Conservation (phyloP, 1,140 invertebrate species). For the Drosophila tani region DNA sequence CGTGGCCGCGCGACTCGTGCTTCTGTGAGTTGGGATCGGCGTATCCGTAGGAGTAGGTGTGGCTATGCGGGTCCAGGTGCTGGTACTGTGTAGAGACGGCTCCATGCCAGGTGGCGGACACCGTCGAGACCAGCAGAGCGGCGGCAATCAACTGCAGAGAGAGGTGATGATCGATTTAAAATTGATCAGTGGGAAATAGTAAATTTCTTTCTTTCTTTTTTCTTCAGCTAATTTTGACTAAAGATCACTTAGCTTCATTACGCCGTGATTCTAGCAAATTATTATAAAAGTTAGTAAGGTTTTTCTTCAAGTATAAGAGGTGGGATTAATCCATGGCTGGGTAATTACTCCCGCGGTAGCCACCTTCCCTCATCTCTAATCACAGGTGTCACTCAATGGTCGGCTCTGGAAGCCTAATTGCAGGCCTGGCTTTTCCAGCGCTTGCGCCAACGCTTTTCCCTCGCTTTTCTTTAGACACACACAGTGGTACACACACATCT, state of each 20-base stretch:
- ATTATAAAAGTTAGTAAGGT: no score
- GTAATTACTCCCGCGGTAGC: slow-evolving; percentile 44
- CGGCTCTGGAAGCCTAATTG: slow-evolving; percentile 47
- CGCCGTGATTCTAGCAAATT: no score
- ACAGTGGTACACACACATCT: slow-evolving; percentile 36
- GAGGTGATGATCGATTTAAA: neutral
- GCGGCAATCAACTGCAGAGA: slow-evolving; percentile 69
- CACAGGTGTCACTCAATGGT: slow-evolving; percentile 41
- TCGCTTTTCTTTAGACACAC: slow-evolving; percentile 37
- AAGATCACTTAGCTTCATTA: no score
- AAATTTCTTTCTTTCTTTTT: no score
- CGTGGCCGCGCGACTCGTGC: slow-evolving; percentile 87
- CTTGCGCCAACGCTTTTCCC: slow-evolving; percentile 45
- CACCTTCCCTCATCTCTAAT: slow-evolving; percentile 15
- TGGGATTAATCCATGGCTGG: slow-evolving; percentile 13
- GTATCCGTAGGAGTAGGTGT: slow-evolving; percentile 89
- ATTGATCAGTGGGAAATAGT: no score
- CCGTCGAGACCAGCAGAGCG: slow-evolving; percentile 76
- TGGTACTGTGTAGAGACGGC: slow-evolving; percentile 86
- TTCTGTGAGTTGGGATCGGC: slow-evolving; percentile 88
- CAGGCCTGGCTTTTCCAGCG: slow-evolving; percentile 40
- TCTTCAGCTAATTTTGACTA: no score
- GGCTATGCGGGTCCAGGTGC: slow-evolving; percentile 87
- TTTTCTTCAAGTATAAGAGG: neutral
- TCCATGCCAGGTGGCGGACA: slow-evolving; percentile 76